Percentiles rank a stretch among this genome's conserved stretches.
Conservation (phyloP, 1,140 invertebrate genomes). For the Drosophila jambulina region DNA sequence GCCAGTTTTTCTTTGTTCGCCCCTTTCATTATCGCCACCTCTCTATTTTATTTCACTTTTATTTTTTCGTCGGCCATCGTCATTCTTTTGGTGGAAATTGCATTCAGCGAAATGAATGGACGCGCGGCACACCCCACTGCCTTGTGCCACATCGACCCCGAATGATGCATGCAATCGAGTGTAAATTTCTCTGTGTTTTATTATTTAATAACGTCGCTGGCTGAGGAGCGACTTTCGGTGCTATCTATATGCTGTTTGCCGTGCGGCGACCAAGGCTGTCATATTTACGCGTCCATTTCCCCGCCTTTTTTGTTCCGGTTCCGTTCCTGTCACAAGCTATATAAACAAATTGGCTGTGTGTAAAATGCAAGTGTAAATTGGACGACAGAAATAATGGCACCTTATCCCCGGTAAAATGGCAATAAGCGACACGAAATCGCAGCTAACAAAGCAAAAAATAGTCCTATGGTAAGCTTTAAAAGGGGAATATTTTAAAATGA, state of each 20-base stretch:
- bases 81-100: constrained; percentile 56
- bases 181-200: constrained; percentile 68
- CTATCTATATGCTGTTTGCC: constrained; percentile 33
- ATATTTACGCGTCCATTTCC: constrained; percentile 48
- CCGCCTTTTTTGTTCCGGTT: constrained; percentile 19
- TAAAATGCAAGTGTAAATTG: constrained; percentile 58
- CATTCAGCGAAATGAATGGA: constrained; percentile 54
- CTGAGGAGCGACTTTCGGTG: constrained; percentile 34
- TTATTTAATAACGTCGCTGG: constrained; percentile 68
- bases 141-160: constrained; percentile 17
- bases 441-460: constrained; percentile 9
- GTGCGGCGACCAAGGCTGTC: constrained; percentile 19
- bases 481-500: background rate
- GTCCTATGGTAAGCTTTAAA: background rate
- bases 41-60: constrained; percentile 14
- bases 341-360: constrained; percentile 57
- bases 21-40: constrained; percentile 63
- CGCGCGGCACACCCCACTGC: background rate
- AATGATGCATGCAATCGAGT: constrained; percentile 68
- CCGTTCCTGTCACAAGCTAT: constrained; percentile 26
- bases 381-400: constrained; percentile 25
- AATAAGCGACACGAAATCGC: constrained; percentile 6
- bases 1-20: constrained; percentile 53
- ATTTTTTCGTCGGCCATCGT: constrained; percentile 15
- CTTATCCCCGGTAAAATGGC: constrained; percentile 14